These are phyloP conservation scores for Embidobia sp. DNA, from an alignment of 2,888 invertebrate genomes.

Conservation along the genomic window DNA sequence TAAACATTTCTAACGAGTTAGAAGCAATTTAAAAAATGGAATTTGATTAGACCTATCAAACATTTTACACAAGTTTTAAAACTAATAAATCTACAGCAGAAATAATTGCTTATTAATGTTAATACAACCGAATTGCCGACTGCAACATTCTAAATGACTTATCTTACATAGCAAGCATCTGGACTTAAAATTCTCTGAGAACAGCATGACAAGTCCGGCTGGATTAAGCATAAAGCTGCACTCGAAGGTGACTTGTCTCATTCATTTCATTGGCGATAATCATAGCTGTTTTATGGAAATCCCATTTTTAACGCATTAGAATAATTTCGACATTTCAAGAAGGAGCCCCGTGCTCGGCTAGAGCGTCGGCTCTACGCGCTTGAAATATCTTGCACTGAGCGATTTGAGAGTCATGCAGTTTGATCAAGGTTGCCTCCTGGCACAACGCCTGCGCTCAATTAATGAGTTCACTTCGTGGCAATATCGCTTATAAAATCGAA, in stretches of 20 bases:
- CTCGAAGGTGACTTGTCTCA: neutral
- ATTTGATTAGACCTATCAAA: too few relatives aligned
- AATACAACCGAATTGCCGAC: too few relatives aligned
- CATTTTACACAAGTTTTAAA: too few relatives aligned
- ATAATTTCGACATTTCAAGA: constrained; percentile 11
- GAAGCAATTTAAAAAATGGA: too few relatives aligned
- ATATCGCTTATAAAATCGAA: constrained; percentile 52
- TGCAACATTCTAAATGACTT: too few relatives aligned
- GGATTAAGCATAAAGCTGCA: neutral
- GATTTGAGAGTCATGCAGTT: constrained; percentile 48
- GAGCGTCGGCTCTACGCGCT: constrained; percentile 6
- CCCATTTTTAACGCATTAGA: neutral
- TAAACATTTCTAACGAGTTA: too few relatives aligned
- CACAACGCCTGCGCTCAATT: constrained; percentile 26
- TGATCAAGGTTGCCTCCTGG: constrained; percentile 38
- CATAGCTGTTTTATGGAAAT: neutral
- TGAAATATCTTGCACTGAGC: constrained; percentile 20
- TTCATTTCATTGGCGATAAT: constrained; percentile 1
- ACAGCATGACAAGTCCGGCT: neutral
- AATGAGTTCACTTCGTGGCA: constrained; percentile 35
- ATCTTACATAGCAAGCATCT: too few relatives aligned
- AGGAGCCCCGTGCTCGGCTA: neutral
- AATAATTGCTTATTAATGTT: too few relatives aligned
- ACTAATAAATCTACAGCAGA: too few relatives aligned
- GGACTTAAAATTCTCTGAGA: too few relatives aligned